Percentiles rank a stretch among this genome's conserved stretches.
phyloP scores from a whole-genome alignment of 2,888 invertebrate genomes.

The Drosophila borborema region DNA sequence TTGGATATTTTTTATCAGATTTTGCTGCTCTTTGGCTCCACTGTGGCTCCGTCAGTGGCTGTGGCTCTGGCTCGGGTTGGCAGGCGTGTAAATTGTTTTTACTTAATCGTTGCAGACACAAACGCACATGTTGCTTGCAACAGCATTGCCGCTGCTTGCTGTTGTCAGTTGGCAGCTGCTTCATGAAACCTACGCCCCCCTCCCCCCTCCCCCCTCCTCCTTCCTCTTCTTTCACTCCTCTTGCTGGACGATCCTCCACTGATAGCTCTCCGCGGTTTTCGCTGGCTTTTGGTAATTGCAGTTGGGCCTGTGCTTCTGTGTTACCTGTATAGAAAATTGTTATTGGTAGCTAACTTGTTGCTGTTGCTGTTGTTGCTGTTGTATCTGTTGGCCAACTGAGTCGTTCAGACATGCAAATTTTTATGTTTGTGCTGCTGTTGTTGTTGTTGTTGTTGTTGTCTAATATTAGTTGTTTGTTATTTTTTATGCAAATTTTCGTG shows the following conservation, averaged over 20 bases:
- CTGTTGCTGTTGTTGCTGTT: slow-evolving; percentile 15
- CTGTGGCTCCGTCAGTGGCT: slow-evolving; percentile 23
- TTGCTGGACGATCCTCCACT: slow-evolving; percentile 30
- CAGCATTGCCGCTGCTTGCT: slow-evolving; percentile 30
- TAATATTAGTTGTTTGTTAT: slow-evolving; percentile 75
- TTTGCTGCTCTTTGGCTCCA: background rate
- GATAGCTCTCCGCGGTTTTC: slow-evolving; percentile 58
- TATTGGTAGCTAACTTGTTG: slow-evolving; percentile 63
- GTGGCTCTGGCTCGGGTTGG: slow-evolving; percentile 53
- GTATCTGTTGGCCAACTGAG: slow-evolving; percentile 63
- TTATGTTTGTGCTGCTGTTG: slow-evolving; percentile 17
- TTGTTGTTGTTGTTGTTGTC: slow-evolving; percentile 41
- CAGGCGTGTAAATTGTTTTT: slow-evolving; percentile 82
- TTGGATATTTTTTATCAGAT: background rate
- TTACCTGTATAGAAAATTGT: slow-evolving; percentile 69
- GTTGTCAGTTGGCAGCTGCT: slow-evolving; percentile 26
- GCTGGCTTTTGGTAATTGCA: slow-evolving; percentile 77
- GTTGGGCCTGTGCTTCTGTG: slow-evolving; percentile 72
- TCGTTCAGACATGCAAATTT: slow-evolving; percentile 77
- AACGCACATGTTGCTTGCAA: slow-evolving; percentile 73
- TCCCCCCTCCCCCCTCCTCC: background rate
- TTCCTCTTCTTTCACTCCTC: background rate
- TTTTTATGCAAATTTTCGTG: slow-evolving; percentile 74
- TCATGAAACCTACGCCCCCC: background rate
- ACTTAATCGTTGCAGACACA: slow-evolving; percentile 80